Evolutionary conservation across 2,113 vertebrate species (phyloP).

Genomic region (Phylloscopus trochiloides): DNA sequence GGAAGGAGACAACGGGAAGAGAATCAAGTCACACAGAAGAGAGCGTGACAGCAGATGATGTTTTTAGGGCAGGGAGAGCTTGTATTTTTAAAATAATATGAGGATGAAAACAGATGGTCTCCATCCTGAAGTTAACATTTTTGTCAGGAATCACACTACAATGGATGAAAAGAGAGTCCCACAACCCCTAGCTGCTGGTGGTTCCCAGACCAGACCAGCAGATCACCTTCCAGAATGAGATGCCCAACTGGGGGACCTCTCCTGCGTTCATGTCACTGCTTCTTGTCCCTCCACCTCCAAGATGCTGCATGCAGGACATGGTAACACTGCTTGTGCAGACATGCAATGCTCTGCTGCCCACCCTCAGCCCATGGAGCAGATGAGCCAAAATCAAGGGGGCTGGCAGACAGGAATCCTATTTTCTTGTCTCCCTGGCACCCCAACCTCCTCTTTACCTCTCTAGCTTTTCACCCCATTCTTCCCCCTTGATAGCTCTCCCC

Average conservation of each 20-base stretch:
- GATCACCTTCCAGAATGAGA: neutral
- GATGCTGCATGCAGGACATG: rapidly evolving
- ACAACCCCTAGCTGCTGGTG: neutral
- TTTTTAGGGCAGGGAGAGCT: neutral
- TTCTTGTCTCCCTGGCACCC: neutral
- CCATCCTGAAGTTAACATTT: neutral
- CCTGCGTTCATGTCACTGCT: neutral
- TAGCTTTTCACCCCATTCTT: neutral
- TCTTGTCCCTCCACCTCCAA: neutral
- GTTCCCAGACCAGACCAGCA: neutral
- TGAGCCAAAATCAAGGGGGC: neutral
- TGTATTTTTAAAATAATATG: neutral
- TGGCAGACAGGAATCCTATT: neutral
- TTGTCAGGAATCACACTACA: neutral
- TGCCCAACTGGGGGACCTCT: neutral
- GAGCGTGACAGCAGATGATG: rapidly evolving
- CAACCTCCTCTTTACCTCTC: neutral
- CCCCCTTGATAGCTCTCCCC: neutral
- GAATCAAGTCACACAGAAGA: neutral
- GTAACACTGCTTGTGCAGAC: neutral
- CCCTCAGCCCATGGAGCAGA: neutral
- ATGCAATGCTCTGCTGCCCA: rapidly evolving
- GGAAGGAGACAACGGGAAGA: neutral
- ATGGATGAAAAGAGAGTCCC: neutral
- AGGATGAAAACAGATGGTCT: neutral